Conservation (phyloP, 2,113 vertebrate genomes). For the Benitochromis conjunctus region DNA sequence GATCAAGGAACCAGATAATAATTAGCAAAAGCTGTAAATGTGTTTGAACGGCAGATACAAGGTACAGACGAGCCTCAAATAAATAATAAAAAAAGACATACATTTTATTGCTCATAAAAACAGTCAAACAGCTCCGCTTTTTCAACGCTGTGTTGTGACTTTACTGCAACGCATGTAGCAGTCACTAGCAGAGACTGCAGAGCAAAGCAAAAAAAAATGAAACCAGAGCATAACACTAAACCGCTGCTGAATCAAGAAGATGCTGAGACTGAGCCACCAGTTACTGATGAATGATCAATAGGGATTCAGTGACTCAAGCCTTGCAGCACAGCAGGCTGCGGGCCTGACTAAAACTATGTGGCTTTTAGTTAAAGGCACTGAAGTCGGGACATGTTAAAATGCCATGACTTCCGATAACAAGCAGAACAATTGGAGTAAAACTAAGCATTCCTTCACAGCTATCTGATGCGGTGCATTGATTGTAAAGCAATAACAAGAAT, state of each 20-base stretch:
- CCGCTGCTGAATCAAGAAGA: constrained; percentile 1
- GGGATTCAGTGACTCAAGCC: constrained; percentile 6
- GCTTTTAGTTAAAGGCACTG: not conserved
- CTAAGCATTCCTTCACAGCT: not conserved
- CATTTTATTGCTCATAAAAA: not conserved
- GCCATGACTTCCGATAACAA: not conserved
- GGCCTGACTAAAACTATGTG: not conserved
- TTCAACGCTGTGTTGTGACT: not conserved
- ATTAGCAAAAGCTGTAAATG: not conserved
- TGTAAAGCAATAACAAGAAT: not conserved
- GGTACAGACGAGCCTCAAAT: not conserved
- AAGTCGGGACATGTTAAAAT: not conserved
- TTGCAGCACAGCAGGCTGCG: constrained; percentile 8
- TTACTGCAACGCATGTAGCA: not conserved
- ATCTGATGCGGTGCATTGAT: not conserved
- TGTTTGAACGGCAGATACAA: not conserved
- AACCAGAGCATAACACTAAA: not conserved
- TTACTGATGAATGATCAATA: constrained; percentile 37
- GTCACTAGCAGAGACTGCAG: not conserved
- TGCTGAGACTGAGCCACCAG: not conserved
- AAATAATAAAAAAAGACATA: not conserved
- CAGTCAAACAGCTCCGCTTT: not conserved
- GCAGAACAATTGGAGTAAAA: not conserved
- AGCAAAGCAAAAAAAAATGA: not conserved
- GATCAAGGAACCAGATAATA: not conserved